These are phyloP conservation scores for Atrichornis clamosus DNA, from an alignment of 2,113 vertebrate genomes.

Conservation along the genomic window DNA sequence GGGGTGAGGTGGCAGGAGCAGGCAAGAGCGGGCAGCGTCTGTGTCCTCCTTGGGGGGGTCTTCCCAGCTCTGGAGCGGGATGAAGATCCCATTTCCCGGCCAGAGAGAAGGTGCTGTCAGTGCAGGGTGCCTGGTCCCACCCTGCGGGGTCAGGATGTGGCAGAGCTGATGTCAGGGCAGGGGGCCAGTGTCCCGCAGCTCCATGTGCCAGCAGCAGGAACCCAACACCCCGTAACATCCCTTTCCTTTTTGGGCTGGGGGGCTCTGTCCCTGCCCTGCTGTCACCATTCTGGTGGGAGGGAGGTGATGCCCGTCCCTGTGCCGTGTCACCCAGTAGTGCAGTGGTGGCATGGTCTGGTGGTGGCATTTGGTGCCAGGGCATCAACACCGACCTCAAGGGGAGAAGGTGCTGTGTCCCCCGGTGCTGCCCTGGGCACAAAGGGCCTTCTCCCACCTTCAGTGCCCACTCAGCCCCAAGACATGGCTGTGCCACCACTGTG, in stretches of 20 bases:
- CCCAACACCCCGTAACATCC: accelerated
- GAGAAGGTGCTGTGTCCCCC: neutral
- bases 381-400: accelerated
- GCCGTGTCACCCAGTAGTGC: accelerated
- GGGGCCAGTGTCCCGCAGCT: neutral
- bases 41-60: accelerated
- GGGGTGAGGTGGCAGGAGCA: neutral
- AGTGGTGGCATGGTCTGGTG: neutral
- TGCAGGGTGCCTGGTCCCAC: accelerated
- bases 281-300: neutral
- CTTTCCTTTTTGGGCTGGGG: neutral
- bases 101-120: neutral
- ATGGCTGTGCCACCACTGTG: neutral
- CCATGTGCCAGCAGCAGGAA: neutral
- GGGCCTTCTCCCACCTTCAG: neutral
- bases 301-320: accelerated
- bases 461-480: neutral
- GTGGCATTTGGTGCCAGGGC: neutral
- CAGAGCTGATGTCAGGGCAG: accelerated
- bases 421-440: neutral
- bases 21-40: neutral
- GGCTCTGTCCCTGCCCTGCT: neutral
- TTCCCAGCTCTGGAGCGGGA: accelerated
- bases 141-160: accelerated
- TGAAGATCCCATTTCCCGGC: accelerated